phyloP scores from a whole-genome alignment of 1,140 invertebrate species.

The Drosophila kepulauana region DNA sequence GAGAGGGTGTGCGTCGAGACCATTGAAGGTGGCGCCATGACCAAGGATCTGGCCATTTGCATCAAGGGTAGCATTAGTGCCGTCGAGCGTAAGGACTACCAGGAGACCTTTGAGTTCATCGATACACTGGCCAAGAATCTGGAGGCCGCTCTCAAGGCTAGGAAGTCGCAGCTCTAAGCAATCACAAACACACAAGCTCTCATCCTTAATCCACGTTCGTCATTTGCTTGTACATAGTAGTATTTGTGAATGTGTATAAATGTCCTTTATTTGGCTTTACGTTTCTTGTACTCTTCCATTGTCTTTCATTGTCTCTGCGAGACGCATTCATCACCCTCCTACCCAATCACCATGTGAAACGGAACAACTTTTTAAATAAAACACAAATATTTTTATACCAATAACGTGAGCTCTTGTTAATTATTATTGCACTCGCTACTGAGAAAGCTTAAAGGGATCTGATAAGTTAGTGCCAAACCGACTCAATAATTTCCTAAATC shows the following conservation, averaged over 20 bases:
- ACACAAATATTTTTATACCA: constrained; percentile 71
- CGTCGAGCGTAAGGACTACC: constrained; percentile 94
- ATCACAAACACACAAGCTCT: constrained; percentile 21
- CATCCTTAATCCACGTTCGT: constrained; percentile 12
- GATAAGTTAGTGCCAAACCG: too few relatives aligned
- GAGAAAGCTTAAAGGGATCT: too few relatives aligned
- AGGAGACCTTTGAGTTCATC: constrained; percentile 99
- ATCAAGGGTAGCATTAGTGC: constrained; percentile 96
- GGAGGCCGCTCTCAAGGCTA: constrained; percentile 87
- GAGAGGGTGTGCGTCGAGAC: constrained; percentile 97
- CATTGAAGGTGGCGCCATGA: constrained; percentile 97
- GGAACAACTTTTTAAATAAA: constrained; percentile 71
- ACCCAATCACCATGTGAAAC: constrained; percentile 36
- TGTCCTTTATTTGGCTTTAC: constrained; percentile 21
- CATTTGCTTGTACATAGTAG: constrained; percentile 27
- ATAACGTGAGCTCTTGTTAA: constrained; percentile 13
- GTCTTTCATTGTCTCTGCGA: constrained; percentile 75
- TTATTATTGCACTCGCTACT: too few relatives aligned
- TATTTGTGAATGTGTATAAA: constrained; percentile 37
- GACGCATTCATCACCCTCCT: constrained; percentile 32
- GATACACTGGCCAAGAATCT: constrained; percentile 98
- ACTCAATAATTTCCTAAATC: too few relatives aligned
- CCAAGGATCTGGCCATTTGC: constrained; percentile 99
- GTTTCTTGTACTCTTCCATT: constrained; percentile 29
- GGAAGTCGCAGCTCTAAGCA: constrained; percentile 34